Evolutionary conservation across 2,797 vertebrate species (phyloP).

Genomic region (Benthosema pterotum): DNA sequence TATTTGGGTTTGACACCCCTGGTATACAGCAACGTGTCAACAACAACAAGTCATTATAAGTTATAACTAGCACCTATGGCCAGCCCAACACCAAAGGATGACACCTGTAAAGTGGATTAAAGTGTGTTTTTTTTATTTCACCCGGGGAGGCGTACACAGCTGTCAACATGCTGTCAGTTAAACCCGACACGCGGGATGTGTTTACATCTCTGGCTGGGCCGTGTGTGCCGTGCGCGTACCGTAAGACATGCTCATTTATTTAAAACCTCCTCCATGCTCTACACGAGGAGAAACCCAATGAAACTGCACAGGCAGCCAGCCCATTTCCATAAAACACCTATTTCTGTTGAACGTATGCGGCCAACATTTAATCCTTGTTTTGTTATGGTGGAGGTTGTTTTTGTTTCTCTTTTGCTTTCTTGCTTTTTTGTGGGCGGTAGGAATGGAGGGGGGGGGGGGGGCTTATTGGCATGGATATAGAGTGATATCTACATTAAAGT

Average conservation of each 20-base stretch:
- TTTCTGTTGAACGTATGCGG: slow-evolving; percentile 30
- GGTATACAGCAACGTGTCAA: not conserved
- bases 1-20: too few relatives aligned
- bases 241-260: too few relatives aligned
- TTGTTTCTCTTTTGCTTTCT: not conserved
- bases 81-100: not conserved
- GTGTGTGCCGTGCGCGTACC: too few relatives aligned
- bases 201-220: slow-evolving; percentile 60
- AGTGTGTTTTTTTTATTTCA: slow-evolving; percentile 36
- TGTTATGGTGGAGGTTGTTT: not conserved
- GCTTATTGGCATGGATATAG: not conserved
- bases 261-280: too few relatives aligned
- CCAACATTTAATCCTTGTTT: slow-evolving; percentile 18
- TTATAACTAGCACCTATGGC: slow-evolving; percentile 10
- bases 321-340: slow-evolving; percentile 42
- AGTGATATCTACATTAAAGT: slow-evolving; percentile 57
- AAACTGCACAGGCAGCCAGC: slow-evolving; percentile 33
- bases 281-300: slow-evolving; percentile 41
- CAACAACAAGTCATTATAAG: slow-evolving; percentile 22
- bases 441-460: too few relatives aligned
- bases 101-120: slow-evolving; percentile 52
- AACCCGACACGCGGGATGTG: slow-evolving; percentile 64
- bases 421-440: too few relatives aligned
- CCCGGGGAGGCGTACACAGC: slow-evolving; percentile 42
- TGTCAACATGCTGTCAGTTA: slow-evolving; percentile 54